Percentiles rank a stretch among this genome's conserved stretches.
These are phyloP conservation scores for Neotragus moschatus DNA, from an alignment of 2,113 vertebrate species.

Conservation along the genomic window DNA sequence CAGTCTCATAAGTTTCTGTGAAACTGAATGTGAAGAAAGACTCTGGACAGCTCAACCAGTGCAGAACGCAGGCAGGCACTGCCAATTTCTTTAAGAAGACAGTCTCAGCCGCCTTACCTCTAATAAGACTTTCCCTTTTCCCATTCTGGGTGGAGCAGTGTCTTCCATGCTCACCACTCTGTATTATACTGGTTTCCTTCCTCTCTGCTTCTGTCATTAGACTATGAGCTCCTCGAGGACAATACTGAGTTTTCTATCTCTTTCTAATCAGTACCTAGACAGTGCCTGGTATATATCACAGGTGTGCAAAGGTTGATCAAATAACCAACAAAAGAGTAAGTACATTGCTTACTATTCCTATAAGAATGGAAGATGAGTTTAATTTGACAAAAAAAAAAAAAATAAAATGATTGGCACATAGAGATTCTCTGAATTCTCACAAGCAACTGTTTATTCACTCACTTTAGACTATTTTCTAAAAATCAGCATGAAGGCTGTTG, in stretches of 20 bases:
- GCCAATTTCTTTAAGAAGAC: neutral
- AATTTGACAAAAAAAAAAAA: neutral
- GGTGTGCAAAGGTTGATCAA: neutral
- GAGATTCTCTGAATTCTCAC: neutral
- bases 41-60: neutral
- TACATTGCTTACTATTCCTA: neutral
- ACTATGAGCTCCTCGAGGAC: neutral
- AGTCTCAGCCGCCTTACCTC: neutral
- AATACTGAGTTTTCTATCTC: neutral
- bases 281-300: neutral
- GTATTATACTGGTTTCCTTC: neutral
- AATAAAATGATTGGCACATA: neutral
- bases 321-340: neutral
- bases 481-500: neutral
- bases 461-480: neutral
- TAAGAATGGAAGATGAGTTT: neutral
- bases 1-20: neutral
- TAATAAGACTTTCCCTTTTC: neutral
- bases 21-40: neutral
- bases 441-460: neutral
- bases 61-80: rapidly evolving
- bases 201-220: neutral
- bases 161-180: neutral
- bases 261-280: neutral
- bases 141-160: no score